Conservation (phyloP, 2,888 invertebrate species). For the Tachina fera region DNA sequence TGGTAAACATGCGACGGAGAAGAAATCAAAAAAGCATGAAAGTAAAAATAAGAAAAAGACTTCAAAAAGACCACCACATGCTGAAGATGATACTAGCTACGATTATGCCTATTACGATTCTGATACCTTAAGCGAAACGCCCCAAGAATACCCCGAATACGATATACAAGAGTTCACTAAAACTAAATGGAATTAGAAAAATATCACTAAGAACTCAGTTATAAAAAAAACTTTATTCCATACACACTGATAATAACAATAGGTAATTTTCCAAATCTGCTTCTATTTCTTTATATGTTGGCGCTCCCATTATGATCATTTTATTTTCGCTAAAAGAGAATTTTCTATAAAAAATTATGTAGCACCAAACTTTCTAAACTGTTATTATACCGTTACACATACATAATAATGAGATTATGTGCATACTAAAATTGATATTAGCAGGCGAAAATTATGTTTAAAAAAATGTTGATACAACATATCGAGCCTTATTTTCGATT, state of each 20-base stretch:
- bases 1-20: constrained; percentile 68
- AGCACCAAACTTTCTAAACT: no score
- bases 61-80: constrained; percentile 82
- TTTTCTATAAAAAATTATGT: no score
- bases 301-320: neutral
- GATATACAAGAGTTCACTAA: constrained; percentile 87
- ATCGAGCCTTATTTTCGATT: no score
- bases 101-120: constrained; percentile 94
- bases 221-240: neutral
- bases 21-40: constrained; percentile 75
- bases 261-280: neutral
- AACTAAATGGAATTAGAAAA: constrained; percentile 82
- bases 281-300: neutral
- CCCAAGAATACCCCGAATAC: constrained; percentile 85
- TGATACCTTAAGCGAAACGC: constrained; percentile 84
- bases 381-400: no score
- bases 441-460: no score
- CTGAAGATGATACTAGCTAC: constrained; percentile 88
- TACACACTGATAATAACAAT: neutral
- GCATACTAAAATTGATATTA: no score
- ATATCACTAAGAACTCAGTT: neutral
- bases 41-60: constrained; percentile 77
- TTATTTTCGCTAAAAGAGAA: neutral
- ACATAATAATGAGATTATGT: no score
- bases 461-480: no score